phyloP scores from a whole-genome alignment of 2,888 invertebrate species.

The Allolobophora icterica region DNA sequence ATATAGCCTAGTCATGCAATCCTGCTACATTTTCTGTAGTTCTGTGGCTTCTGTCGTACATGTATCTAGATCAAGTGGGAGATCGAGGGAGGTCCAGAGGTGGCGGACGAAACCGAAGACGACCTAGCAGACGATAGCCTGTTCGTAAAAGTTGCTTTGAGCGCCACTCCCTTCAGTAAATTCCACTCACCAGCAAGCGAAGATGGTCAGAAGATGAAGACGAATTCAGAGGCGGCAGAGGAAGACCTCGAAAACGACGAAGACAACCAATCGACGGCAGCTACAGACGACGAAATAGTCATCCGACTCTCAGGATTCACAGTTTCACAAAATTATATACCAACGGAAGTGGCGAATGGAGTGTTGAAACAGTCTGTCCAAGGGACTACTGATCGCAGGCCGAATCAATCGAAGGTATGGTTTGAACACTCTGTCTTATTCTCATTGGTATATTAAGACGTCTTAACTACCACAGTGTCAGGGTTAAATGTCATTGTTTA shows the following conservation, averaged over 20 bases:
- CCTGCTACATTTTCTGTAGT: not conserved
- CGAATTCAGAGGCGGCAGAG: not conserved
- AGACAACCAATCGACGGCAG: not conserved
- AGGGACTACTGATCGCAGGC: not conserved
- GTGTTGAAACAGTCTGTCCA: not conserved
- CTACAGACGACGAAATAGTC: not conserved
- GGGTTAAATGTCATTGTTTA: too few species aligned
- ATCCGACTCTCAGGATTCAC: not conserved
- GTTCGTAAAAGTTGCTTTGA: not conserved
- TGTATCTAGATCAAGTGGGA: slow-evolving; percentile 5
- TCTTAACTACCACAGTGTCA: too few species aligned
- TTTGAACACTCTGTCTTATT: not conserved
- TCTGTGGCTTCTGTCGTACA: not conserved
- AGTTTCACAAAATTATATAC: not conserved
- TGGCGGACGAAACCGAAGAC: not conserved
- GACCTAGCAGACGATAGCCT: not conserved
- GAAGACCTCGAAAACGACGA: not conserved
- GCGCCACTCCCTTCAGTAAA: not conserved
- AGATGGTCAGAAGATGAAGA: not conserved
- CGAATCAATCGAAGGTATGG: not conserved
- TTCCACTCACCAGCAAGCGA: not conserved
- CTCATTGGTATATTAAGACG: not conserved
- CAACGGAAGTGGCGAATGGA: not conserved
- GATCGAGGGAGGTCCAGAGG: not conserved
- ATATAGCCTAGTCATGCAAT: too few species aligned